Evolutionary conservation across 2,888 invertebrate genomes (phyloP).

Genomic region (Dynastes grantii): DNA sequence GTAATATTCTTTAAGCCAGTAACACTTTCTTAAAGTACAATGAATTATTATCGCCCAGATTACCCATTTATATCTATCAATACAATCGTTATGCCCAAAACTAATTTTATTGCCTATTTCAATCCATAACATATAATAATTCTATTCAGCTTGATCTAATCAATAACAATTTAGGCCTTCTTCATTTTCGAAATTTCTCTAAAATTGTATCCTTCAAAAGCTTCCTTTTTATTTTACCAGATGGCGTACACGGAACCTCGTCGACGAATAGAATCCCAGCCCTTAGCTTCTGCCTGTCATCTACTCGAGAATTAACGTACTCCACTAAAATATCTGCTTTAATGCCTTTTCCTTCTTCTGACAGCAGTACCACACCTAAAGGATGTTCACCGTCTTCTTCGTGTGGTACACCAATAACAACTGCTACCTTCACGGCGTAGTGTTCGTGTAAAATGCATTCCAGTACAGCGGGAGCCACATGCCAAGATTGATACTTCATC

Average conservation of each 20-base stretch:
- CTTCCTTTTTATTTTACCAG: slow-evolving; percentile 63
- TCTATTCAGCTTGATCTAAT: no score
- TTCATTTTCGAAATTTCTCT: neutral
- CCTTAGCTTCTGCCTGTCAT: slow-evolving; percentile 64
- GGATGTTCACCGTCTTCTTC: slow-evolving; percentile 59
- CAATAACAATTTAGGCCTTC: no score
- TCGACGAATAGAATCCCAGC: slow-evolving; percentile 64
- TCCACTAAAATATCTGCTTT: slow-evolving; percentile 60
- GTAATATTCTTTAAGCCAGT: no score
- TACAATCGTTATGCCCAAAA: no score
- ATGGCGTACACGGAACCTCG: slow-evolving; percentile 63
- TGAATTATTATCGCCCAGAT: no score
- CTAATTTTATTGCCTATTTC: no score
- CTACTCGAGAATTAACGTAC: slow-evolving; percentile 61
- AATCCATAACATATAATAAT: no score
- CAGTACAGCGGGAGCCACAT: slow-evolving; percentile 56
- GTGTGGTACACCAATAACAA: slow-evolving; percentile 58
- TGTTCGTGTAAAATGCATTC: slow-evolving; percentile 57
- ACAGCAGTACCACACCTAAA: slow-evolving; percentile 51
- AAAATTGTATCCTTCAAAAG: slow-evolving; percentile 38
- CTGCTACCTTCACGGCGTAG: slow-evolving; percentile 55
- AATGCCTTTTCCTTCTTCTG: slow-evolving; percentile 58
- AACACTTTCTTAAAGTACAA: no score
- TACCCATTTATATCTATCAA: no score
- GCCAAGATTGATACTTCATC: slow-evolving; percentile 60